Evolutionary conservation across 1,140 invertebrate genomes (phyloP), one percentile per base, ranked within the genome.

Genomic region (Drosophila insularis): DNA sequence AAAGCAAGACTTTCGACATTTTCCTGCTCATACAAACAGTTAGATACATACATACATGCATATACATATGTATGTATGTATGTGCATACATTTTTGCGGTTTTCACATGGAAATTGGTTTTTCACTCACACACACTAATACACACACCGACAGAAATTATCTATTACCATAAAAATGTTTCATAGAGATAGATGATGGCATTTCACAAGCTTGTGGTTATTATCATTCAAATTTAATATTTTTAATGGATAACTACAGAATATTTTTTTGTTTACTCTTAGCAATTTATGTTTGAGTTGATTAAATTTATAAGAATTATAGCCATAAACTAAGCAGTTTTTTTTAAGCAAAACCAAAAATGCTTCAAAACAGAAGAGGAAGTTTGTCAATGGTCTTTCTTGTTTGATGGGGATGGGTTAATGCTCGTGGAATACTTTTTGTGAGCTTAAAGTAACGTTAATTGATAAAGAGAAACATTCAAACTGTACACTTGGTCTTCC

Each of bases 171-270:
- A 54, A 17, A 17, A 63, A 53, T 50, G 27, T 50, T 11, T 11
- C 14, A 61, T 17, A 10, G 8, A 39, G 21, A 21, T 23, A 27
- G 43, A 17, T 31, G 13, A 53, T 72, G 21, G 37, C 17, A 46
- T 21, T 59, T 58, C 31, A 37, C 7, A 39, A 17, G 62, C 2
- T 63, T 32, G 31, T 4, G 35, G 66, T 37, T 40, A 5, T 53
- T 13, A 14, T 58, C 46, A 67, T 68, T 71, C 21, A 54, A 71
- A 69, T 61, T 68, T 54, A 71, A 71, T 71, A 68, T 71, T 54
- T 71, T 0, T 71, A 71, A 61, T 71, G 69, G 46, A 50, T 31
- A 35, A 8, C 10, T 35, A 21, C 13, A 8, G 35, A 11, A n/a
- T n/a, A n/a, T n/a, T 37, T 7, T 39, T 11, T 23, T 14, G 8